Conservation (phyloP, 2,797 vertebrate species). For the Pipistrellus nathusii region DNA sequence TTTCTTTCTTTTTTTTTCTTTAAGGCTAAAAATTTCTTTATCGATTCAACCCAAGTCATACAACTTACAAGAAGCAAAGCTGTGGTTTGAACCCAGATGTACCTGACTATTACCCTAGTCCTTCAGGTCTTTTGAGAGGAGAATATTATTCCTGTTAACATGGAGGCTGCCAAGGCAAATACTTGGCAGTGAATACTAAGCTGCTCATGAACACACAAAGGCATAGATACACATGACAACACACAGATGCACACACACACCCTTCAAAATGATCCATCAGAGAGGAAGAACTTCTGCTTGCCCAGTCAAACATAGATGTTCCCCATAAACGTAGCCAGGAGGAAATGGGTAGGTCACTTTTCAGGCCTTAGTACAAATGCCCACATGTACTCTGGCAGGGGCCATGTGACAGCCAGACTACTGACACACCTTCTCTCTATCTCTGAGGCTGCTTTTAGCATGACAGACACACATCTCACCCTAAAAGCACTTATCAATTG, state of each 20-base stretch:
- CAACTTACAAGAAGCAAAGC: not conserved
- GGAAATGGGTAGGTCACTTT: not conserved
- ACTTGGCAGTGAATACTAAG: slow-evolving; percentile 1
- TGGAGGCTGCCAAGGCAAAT: not conserved
- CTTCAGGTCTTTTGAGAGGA: not conserved
- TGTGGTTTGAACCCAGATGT: not conserved
- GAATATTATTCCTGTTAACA: not conserved
- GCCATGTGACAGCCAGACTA: not conserved
- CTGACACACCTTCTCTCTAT: not conserved
- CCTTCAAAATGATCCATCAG: not conserved
- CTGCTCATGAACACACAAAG: not conserved
- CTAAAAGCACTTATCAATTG: not conserved
- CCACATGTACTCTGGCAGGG: not conserved
- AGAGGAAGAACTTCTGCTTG: slow-evolving; percentile 21
- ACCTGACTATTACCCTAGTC: not conserved
- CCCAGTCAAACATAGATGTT: not conserved
- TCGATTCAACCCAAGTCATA: not conserved
- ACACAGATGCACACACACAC: not conserved
- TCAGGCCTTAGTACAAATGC: not conserved
- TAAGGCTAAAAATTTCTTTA: not conserved
- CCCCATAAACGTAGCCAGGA: not conserved
- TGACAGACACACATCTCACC: not conserved
- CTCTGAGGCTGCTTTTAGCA: not conserved
- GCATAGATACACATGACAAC: not conserved
- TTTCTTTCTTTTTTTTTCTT: not conserved